phyloP scores from a whole-genome alignment of 92 coral and sea anemone genomes.

The Actinernus sp. region DNA sequence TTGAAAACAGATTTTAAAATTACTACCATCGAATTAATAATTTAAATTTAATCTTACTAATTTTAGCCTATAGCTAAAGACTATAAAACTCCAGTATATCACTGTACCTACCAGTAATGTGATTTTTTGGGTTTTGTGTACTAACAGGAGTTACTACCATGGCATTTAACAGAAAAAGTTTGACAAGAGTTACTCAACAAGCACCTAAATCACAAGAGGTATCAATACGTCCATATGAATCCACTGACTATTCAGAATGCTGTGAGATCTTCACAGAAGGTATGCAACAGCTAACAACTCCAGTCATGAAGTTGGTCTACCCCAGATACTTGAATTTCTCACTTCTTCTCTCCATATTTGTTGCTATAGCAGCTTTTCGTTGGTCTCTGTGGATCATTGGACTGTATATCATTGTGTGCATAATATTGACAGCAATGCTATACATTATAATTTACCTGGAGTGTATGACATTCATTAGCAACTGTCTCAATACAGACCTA shows the following conservation, averaged over 20 bases:
- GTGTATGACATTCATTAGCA: slow-evolving; percentile 51
- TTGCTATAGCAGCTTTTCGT: slow-evolving; percentile 54
- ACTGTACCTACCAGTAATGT: too few relatives aligned
- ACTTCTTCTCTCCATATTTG: slow-evolving; percentile 32
- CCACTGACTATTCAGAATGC: slow-evolving; percentile 52
- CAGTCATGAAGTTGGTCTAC: slow-evolving; percentile 52
- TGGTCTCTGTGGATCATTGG: slow-evolving; percentile 64
- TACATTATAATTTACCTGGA: slow-evolving; percentile 67
- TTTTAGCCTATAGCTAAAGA: too few relatives aligned
- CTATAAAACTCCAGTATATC: too few relatives aligned
- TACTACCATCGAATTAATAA: too few relatives aligned
- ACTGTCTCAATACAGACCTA: slow-evolving; percentile 67
- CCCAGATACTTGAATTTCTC: slow-evolving; percentile 67
- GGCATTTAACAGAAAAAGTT: too few relatives aligned
- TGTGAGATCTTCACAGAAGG: slow-evolving; percentile 76
- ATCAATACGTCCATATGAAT: slow-evolving; percentile 64
- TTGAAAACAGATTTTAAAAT: too few relatives aligned
- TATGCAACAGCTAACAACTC: slow-evolving; percentile 55
- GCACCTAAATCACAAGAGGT: slow-evolving; percentile 1
- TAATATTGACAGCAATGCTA: slow-evolving; percentile 61
- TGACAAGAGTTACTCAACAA: not conserved
- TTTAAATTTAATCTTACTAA: too few relatives aligned
- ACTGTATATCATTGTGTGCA: slow-evolving; percentile 60
- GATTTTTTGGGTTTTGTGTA: too few relatives aligned
- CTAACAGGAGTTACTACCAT: too few relatives aligned